Evolutionary conservation across 2,113 vertebrate genomes (phyloP), one percentile per base, ranked within the genome.

Genomic region (Epinephelus cyanopodus): DNA sequence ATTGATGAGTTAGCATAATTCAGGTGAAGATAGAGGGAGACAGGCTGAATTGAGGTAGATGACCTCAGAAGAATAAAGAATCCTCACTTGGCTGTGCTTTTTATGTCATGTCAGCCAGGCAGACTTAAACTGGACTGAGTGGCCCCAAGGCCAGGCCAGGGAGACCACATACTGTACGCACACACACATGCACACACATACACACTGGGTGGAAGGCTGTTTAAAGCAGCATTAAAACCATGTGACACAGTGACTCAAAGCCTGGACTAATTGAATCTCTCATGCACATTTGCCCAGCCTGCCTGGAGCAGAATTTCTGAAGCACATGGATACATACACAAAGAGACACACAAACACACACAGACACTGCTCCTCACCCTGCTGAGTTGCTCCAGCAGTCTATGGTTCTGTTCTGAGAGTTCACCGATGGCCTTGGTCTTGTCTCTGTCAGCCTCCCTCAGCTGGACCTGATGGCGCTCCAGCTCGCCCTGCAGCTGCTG

Each of bases 341-440:
- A 25, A 77, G 25, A 70, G 37, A 77, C 69, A 53, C 29, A 64
- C 53, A 57, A 21, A 66, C n/a, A 69, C 57, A 25, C 42, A 3
- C 19, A 18, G 3, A 63, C 8, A 7, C 19, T 27, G 21, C 21
- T 61, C 92, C 98, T 99, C 87, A 99, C 98, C 97, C 96, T 96
- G 91, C 93, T 98, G 91, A 99, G 98, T 92, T 99, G 97, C 94
- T 99, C 98, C 93, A 99, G 90, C 82, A 99, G 95, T 88, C 97
- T 96, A 81, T 99, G 98, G 96, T 99, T 99, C 95, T 99, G 98
- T 93, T 99, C 98, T 0, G 98, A 98, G 65, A 99, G 96, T 89
- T 99, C 97, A 64, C 97, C 96, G 87, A 99, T 96, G 0, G 96
- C 96, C 48, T 95, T 95, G 0, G 95, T 97, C 93, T 98, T 99